Evolutionary conservation across 2,888 invertebrate genomes (phyloP).

Genomic region (Drosophila rubida): DNA sequence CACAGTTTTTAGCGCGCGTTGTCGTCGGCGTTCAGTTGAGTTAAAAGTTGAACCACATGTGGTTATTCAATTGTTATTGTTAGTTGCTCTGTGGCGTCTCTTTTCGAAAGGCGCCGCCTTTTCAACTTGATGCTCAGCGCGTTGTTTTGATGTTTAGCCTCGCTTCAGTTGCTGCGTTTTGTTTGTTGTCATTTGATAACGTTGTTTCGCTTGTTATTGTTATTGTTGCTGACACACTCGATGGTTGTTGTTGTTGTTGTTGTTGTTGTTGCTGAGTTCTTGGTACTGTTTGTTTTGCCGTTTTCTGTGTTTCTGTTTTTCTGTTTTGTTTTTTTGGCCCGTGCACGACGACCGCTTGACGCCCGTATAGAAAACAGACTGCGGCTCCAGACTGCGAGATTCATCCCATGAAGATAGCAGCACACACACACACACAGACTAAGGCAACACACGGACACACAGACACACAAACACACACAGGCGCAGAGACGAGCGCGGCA

Average conservation of each 20-base stretch:
- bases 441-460: not conserved
- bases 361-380: slow-evolving; percentile 85
- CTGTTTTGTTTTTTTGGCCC: slow-evolving; percentile 48
- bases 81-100: slow-evolving; percentile 4
- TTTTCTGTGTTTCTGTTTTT: slow-evolving; percentile 37
- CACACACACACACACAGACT: slow-evolving; percentile 22
- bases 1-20: slow-evolving; percentile 59
- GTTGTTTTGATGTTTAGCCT: slow-evolving; percentile 16
- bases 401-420: slow-evolving; percentile 81
- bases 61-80: slow-evolving; percentile 7
- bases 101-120: slow-evolving; percentile 22
- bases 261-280: slow-evolving; percentile 3
- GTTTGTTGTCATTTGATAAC: slow-evolving; percentile 10
- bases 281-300: slow-evolving; percentile 18
- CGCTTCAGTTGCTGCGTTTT: slow-evolving; percentile 9
- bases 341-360: slow-evolving; percentile 84
- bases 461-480: slow-evolving; percentile 31
- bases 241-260: slow-evolving; percentile 3
- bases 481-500: slow-evolving; percentile 17
- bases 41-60: not conserved
- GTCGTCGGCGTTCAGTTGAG: slow-evolving; percentile 47
- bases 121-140: slow-evolving; percentile 21
- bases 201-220: not conserved
- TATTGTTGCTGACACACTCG: too few relatives aligned
- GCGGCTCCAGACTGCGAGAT: slow-evolving; percentile 79